Evolutionary conservation across 2,888 invertebrate genomes (phyloP), one percentile per base, ranked within the genome.

Genomic region (Hyposoter dolosus): DNA sequence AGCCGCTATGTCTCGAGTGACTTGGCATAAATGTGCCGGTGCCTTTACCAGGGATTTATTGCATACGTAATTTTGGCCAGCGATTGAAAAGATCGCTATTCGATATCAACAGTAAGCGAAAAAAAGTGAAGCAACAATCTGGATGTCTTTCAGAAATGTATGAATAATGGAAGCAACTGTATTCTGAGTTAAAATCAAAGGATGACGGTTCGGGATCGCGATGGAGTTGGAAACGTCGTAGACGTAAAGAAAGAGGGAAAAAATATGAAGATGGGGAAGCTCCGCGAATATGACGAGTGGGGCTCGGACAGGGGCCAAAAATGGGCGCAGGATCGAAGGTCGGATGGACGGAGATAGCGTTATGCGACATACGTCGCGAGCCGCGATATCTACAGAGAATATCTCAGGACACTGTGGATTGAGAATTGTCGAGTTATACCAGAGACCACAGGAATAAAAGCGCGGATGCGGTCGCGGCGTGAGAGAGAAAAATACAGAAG

Each of bases 251-350:
- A 60, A 63, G 45, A 28, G 47, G 47, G 35, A 40, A 9, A 32
- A 71, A 28, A 78, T 50, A 47, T 66, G 56, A 75, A 66, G 15
- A 35, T 6, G 56, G 23, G 15, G 53, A 74, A 74, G 66, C 56
- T 66, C 63, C 10, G 68, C 15, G 68, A 74, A 79, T 71, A 65
- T 74, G 19, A 56, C 40, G 76, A 60, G 53, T 50, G 10, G 40
- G 40, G 7, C 40, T 10, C 56, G 63, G 35, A 75, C 63, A 45
- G 35, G 78, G 81, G 80, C 74, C 77, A 76, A 83, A 85, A 66
- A 50, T 76, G 81, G 83, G 74, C 66, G 35, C 74, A 63, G 84
- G 79, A 77, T 43, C 68, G 78, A 75, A 84, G 84, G 78, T 84
- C 84, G 78, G 23, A 19, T 65, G 84, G 75, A 79, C 56, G 23